Percentiles rank a stretch among this genome's conserved stretches.
These are phyloP conservation scores for Xestobium rufovillosum DNA, from an alignment of 2,888 invertebrate genomes.

Conservation along the genomic window DNA sequence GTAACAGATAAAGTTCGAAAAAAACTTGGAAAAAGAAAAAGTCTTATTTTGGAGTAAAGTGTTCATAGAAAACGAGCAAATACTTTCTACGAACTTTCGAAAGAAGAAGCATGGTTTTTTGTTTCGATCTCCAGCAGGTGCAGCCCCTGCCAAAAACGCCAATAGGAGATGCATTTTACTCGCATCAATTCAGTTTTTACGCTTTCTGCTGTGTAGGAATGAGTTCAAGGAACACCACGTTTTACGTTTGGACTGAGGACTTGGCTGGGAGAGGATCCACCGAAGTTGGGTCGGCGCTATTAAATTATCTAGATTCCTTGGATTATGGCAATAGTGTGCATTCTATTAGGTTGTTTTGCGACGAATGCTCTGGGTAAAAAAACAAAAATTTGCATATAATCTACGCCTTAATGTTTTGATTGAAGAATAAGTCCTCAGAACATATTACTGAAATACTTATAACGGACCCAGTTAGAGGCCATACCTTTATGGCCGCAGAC, in stretches of 20 bases:
- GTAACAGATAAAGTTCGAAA: constrained; percentile 13
- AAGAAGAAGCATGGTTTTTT: constrained; percentile 12
- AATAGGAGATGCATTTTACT: constrained; percentile 16
- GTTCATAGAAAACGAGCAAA: constrained; percentile 9
- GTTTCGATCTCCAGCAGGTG: constrained; percentile 18
- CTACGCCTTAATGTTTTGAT: constrained; percentile 7
- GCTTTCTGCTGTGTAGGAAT: constrained; percentile 11
- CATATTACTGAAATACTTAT: constrained; percentile 5
- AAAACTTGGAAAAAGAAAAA: constrained; percentile 20
- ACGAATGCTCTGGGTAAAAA: constrained; percentile 24
- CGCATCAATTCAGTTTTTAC: constrained; percentile 14
- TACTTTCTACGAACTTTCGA: constrained; percentile 8
- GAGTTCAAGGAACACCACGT: constrained; percentile 10
- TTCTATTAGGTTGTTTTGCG: constrained; percentile 24
- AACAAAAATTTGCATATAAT: constrained; percentile 10
- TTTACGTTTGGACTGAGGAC: constrained; percentile 21
- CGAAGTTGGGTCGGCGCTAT: constrained; percentile 24
- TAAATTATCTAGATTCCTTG: constrained; percentile 6
- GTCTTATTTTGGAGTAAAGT: constrained; percentile 14
- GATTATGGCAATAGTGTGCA: constrained; percentile 5
- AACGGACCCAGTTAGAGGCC: constrained; percentile 2
- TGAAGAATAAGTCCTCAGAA: constrained; percentile 5
- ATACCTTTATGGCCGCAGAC: constrained; percentile 8
- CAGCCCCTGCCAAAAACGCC: constrained; percentile 15
- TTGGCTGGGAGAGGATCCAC: constrained; percentile 21